Evolutionary conservation across 2,888 invertebrate genomes (phyloP).

Genomic region (Noctua pronuba): DNA sequence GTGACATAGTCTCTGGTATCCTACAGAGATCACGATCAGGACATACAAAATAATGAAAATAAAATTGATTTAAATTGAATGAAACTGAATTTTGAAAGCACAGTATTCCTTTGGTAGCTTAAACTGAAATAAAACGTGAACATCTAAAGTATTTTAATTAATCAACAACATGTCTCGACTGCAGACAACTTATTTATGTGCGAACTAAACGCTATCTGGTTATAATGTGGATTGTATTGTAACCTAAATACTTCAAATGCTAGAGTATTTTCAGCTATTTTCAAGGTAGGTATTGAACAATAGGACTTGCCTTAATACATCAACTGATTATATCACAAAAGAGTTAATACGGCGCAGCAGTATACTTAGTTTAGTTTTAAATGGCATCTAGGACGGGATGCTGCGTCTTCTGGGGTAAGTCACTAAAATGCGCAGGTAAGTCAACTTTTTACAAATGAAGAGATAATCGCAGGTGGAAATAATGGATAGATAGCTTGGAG

Average conservation of each 20-base stretch:
- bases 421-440: too few relatives aligned
- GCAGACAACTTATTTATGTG: slow-evolving; percentile 48
- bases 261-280: slow-evolving; percentile 29
- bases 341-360: neutral
- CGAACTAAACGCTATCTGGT: slow-evolving; percentile 40
- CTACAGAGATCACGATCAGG: too few relatives aligned
- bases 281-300: slow-evolving; percentile 37
- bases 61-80: too few relatives aligned
- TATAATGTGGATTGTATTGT: slow-evolving; percentile 38
- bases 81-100: too few relatives aligned
- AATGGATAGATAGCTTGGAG: too few relatives aligned
- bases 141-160: slow-evolving; percentile 51
- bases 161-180: slow-evolving; percentile 28
- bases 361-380: neutral
- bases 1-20: too few relatives aligned
- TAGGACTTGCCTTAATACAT: slow-evolving; percentile 9
- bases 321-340: slow-evolving; percentile 16
- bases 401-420: neutral
- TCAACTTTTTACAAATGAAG: too few relatives aligned
- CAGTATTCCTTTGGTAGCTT: too few relatives aligned
- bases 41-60: too few relatives aligned
- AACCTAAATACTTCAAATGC: slow-evolving; percentile 50
- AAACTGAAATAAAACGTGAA: neutral
- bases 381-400: neutral
- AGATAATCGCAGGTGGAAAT: neutral